Evolutionary conservation across 2,888 invertebrate species (phyloP), one percentile per base, ranked within the genome.

Genomic region (Galeruca laticollis): DNA sequence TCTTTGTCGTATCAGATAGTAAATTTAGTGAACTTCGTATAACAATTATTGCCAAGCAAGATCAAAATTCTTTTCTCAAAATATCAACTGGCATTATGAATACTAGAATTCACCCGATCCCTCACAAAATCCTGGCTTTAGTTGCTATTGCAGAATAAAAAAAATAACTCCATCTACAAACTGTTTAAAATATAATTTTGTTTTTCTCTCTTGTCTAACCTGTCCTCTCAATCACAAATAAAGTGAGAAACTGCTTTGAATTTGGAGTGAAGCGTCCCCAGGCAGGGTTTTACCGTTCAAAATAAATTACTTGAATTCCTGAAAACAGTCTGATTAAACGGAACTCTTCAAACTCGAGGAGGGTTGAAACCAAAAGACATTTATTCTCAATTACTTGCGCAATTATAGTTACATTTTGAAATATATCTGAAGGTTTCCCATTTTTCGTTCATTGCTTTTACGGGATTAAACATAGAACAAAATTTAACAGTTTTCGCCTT

Each of bases 251-350:
- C 21, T 10, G 52, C 1, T 26, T 52, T 11, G 11, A 52, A 26
- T 21, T 11, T 26, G 10, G 15, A 51, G 9, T 21, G 9, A 33
- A 62, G 49, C 40, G 49, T 37, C 62, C 62, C 31, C 35, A 21
- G 57, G 62, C 52, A 68, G 31, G 56, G 63, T 69, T 63, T 69
- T 20, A 59, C 51, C 52, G 56, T 63, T 56, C 59, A 69, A 61
- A 68, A 68, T 61, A 49, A 67, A 70, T 70, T 70, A 67, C 62
- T 59, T 40, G 43, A 67, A 70, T 70, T 70, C 61, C 62, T 60
- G 62, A 67, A 70, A 70, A 52, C 63, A 40, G 62, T 35, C 59
- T 67, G 70, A 70, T 67, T 70, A 70, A 70, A 70, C 59, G 64
- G 62, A 63, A 59, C 57, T 67, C 67, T 70, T 62, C 62, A 59